Percentiles rank a stretch among this genome's conserved stretches.
Conservation (phyloP, 1,140 invertebrate species). For the Nasonia longicornis region DNA sequence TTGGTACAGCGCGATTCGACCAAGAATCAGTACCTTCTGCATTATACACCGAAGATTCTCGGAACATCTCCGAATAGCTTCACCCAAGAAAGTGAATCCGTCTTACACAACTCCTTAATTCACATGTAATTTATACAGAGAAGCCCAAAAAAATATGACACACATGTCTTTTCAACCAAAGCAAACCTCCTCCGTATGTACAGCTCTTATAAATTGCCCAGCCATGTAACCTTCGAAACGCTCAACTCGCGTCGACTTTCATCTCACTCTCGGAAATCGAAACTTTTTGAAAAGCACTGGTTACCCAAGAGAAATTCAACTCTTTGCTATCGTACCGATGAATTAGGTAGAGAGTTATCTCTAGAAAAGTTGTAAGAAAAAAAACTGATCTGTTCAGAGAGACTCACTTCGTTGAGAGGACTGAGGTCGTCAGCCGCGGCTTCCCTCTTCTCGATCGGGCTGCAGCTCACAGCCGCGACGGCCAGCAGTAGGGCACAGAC, state of each 20-base stretch:
- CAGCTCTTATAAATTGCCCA: too few relatives aligned
- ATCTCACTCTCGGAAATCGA: constrained; percentile 15
- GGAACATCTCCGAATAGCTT: not conserved
- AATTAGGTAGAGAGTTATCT: not conserved
- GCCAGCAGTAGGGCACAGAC: constrained; percentile 54
- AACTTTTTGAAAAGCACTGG: constrained; percentile 36
- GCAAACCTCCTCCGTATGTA: too few relatives aligned
- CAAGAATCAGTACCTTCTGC: not conserved
- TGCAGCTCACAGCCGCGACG: constrained; percentile 51
- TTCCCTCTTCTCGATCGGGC: constrained; percentile 61
- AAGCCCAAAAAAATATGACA: too few relatives aligned
- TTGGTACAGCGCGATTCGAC: not conserved
- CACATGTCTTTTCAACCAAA: too few relatives aligned
- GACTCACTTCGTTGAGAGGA: constrained; percentile 66
- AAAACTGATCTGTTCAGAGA: not conserved
- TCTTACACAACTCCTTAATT: not conserved
- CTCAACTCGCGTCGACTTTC: not conserved
- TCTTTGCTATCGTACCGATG: not conserved
- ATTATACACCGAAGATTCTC: too few relatives aligned
- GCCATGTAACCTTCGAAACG: constrained; percentile 28
- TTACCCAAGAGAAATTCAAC: constrained; percentile 23
- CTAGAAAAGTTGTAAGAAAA: not conserved
- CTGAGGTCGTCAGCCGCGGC: constrained; percentile 59
- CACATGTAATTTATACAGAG: not conserved
- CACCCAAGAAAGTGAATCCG: too few relatives aligned